phyloP scores from a whole-genome alignment of 2,888 invertebrate species.

The Drosophila pseudotakahashii region DNA sequence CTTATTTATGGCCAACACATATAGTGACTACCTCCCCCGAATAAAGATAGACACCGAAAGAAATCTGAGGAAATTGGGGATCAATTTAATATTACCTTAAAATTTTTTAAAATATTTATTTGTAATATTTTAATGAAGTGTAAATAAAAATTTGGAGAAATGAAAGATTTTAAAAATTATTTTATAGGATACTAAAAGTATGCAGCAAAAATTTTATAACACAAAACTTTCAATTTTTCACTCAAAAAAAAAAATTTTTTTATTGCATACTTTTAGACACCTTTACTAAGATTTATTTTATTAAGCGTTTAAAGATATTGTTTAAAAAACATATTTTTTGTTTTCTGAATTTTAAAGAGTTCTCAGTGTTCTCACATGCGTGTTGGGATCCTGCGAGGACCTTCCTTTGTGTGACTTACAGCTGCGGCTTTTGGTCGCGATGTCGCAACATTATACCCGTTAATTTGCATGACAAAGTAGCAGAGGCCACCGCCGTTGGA shows the following conservation, averaged over 20 bases:
- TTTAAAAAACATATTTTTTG: too few relatives aligned
- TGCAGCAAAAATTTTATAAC: too few relatives aligned
- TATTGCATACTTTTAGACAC: neutral
- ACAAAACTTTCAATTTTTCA: too few relatives aligned
- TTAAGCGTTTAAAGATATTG: too few relatives aligned
- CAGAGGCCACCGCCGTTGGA: conserved; percentile 35
- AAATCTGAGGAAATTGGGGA: neutral
- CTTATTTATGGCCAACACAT: conserved; percentile 51
- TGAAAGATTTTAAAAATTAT: too few relatives aligned
- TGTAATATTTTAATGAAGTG: too few relatives aligned
- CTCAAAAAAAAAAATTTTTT: neutral
- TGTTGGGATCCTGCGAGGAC: conserved; percentile 9
- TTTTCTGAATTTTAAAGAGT: too few relatives aligned
- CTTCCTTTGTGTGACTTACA: conserved; percentile 56
- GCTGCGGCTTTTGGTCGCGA: conserved; percentile 48
- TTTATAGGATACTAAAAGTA: too few relatives aligned
- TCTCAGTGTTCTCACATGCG: conserved; percentile 11
- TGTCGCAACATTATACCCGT: conserved; percentile 62
- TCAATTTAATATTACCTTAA: too few relatives aligned
- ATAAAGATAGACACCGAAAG: neutral
- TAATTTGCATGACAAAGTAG: conserved; percentile 79
- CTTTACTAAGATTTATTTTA: neutral
- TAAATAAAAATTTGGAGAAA: too few relatives aligned
- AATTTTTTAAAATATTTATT: too few relatives aligned
- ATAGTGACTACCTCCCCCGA: neutral